Evolutionary conservation across 1,140 invertebrate species (phyloP), one percentile per base, ranked within the genome.

Genomic region (Caenorhabditis briggsae): DNA sequence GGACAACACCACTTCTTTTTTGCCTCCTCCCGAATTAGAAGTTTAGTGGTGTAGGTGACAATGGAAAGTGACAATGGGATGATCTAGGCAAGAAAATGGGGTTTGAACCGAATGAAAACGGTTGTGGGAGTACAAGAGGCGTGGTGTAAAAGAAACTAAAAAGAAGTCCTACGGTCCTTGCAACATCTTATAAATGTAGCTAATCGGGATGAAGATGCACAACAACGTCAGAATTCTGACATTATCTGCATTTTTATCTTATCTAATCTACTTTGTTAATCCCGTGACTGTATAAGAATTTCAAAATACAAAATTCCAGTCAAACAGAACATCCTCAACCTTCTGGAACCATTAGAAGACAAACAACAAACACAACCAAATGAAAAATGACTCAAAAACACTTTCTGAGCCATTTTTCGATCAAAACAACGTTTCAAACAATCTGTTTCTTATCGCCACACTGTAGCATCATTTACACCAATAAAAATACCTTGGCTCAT

Each of bases 371-470:
- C 59, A 61, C 25, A 7, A 61, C 25, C 18, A 61, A 25, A 58
- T 8, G 8, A 0, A 8, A 0, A 53, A 53, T 16, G 16, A 53
- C 50, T n/a, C 23, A 61, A 61, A 8, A 61, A 25, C 23, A 23
- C 23, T 8, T 25, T 20, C 20, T 61, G 20, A 25, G 25, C 59
- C 23, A 25, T 61, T 8, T 70, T 16, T 18, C 5, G n/a, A 78
- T 23, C 70, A 50, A 65, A 65, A 65, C 61, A 65, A n/a, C 61
- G 25, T 64, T 25, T 33, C 25, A 11, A 23, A 12, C 23, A 14
- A 0, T 78, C 20, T 20, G 8, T 78, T 53, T 78, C 46, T 78
- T n/a, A 78, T 50, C 43, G 70, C 70, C 70, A 78, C 70, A n/a
- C 0, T 78, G 70, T 78, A 78, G 70, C 53, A 46, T 18, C 64